phyloP scores from a whole-genome alignment of 92 coral and sea anemone genomes.

The Bergia puertoricense region DNA sequence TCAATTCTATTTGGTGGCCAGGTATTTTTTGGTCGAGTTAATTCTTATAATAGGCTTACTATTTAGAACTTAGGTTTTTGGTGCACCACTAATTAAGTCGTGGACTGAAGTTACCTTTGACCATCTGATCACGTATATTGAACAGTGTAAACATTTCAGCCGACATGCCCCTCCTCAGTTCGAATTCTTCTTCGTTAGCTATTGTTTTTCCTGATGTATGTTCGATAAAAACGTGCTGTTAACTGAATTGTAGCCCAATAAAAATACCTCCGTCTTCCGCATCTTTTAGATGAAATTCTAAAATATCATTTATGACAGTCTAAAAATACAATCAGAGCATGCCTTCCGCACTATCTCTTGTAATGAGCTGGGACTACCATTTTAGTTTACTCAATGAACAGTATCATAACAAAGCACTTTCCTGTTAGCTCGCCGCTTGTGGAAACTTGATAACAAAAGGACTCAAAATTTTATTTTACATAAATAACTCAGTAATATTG shows the following conservation, averaged over 20 bases:
- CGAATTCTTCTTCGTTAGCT: not conserved
- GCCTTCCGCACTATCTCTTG: not conserved
- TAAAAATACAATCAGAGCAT: not conserved
- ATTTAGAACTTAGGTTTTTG: not conserved
- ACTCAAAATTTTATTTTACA: too few species aligned
- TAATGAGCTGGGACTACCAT: not conserved
- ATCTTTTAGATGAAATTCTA: not conserved
- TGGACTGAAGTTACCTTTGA: not conserved
- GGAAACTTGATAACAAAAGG: too few species aligned
- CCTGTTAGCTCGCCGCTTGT: not conserved
- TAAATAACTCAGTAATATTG: too few species aligned
- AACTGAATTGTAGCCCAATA: not conserved
- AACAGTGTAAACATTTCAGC: not conserved
- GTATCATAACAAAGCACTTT: too few species aligned
- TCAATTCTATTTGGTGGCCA: not conserved
- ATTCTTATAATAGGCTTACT: not conserved
- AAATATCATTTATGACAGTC: not conserved
- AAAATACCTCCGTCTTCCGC: not conserved
- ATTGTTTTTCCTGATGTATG: not conserved
- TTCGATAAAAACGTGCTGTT: not conserved
- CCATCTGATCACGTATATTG: not conserved
- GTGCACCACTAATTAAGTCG: not conserved
- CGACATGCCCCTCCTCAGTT: not conserved
- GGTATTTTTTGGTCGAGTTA: not conserved
- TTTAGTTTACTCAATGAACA: not conserved